Percentiles rank a stretch among this genome's conserved stretches.
phyloP scores from a whole-genome alignment of 1,140 invertebrate species.

The Oryctes rhinoceros region DNA sequence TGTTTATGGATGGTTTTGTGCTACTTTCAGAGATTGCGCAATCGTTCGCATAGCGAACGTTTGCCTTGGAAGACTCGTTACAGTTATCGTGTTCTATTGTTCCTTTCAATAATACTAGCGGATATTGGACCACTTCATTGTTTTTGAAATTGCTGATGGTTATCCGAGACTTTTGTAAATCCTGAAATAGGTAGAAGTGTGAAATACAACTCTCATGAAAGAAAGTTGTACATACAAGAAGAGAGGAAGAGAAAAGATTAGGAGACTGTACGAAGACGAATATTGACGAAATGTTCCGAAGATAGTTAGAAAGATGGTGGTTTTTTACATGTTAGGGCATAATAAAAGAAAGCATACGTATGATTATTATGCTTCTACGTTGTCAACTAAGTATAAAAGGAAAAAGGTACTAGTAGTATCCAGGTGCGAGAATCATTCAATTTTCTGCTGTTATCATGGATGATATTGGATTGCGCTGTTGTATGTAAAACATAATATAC shows the following conservation, averaged over 20 bases:
- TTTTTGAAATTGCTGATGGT: constrained; percentile 21
- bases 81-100: constrained; percentile 43
- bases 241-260: neutral
- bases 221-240: neutral
- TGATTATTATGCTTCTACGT: too few species aligned
- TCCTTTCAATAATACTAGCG: constrained; percentile 51
- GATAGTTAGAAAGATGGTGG: too few species aligned
- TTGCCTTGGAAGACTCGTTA: constrained; percentile 19
- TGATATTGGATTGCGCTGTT: too few species aligned
- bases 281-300: too few species aligned
- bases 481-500: too few species aligned
- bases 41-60: neutral
- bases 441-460: too few species aligned
- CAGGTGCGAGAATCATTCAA: too few species aligned
- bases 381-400: too few species aligned
- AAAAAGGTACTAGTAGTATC: too few species aligned
- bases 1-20: constrained; percentile 5
- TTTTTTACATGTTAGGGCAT: too few species aligned
- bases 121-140: constrained; percentile 42
- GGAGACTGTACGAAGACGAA: too few species aligned
- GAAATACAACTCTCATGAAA: neutral
- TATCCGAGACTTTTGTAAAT: constrained; percentile 9
- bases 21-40: neutral
- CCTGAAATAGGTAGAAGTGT: neutral
- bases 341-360: too few species aligned